Base-by-base conservation (phyloP, 2,888 invertebrate species). In the Tryphoninae sp. region DNA sequence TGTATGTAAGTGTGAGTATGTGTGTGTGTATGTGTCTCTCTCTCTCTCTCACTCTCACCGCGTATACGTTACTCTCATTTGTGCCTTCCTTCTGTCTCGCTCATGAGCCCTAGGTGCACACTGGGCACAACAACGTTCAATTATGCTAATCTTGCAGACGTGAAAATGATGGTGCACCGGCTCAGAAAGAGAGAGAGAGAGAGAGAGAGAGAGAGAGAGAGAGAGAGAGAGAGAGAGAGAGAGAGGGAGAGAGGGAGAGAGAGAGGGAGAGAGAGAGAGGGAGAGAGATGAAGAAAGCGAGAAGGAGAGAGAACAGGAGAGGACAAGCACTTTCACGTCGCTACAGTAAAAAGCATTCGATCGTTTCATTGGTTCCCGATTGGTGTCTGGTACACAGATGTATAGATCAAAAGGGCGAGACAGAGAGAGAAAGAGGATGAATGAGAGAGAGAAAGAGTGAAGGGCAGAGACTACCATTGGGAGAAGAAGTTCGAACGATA, bases 121-220 rank as follows among this genome's bases (percentile, higher is more conserved):
- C 62, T 64, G 58, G 84, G 79, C 86, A 73, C 62, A 88, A 73
- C 62, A 88, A 87, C 87, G 87, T 86, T 88, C 88, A 87, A 88
- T 88, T 88, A 88, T 87, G 88, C 86, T 88, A 87, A 88, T 87
- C 84, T 77, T 55, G 82, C 79, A 79, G 81, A 84, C 84, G 84
- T 82, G 84, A 84, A 84, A 83, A 84, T 84, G 80, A 84, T 84
- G 81, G 81, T 81, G 75, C 68, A 74, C 62, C 49, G 62, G 22
- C 33, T n/a, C 23, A 53, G 71, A 51, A 16, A 6, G 33, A 33
- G 6, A 33, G 55, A 55, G 8, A 16, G 19, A 55, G 55, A 55
- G 8, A 19, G 45, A 23, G 45, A 23, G 11, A 23, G 13, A n/a
- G 11, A 3, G 22, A n/a, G 8, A 16, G 62, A 13, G 61, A 59